Evolutionary conservation across 2,888 invertebrate genomes (phyloP).

Genomic region (Brenthis daphne): DNA sequence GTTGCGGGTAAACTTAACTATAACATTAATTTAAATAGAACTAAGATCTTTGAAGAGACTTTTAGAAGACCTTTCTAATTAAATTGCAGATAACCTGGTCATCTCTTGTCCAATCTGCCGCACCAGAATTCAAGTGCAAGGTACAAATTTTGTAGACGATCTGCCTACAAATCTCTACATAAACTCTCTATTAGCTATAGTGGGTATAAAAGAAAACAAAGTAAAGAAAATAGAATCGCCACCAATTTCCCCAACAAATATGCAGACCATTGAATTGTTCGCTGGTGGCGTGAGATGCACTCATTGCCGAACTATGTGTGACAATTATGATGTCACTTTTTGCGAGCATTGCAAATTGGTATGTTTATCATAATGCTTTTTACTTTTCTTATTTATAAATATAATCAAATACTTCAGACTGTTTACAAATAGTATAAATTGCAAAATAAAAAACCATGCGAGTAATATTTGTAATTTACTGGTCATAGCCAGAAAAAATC

Average conservation of each 20-base stretch:
- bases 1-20: constrained; percentile 53
- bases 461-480: too few relatives aligned
- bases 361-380: constrained; percentile 39
- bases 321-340: constrained; percentile 54
- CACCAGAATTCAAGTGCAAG: constrained; percentile 68
- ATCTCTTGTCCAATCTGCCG: constrained; percentile 84
- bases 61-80: neutral
- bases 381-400: neutral
- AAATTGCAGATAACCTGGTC: constrained; percentile 59
- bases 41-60: too few relatives aligned
- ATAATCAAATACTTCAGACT: neutral
- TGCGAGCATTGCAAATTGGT: constrained; percentile 85
- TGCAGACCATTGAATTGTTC: constrained; percentile 62
- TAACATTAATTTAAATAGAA: too few relatives aligned
- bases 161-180: constrained; percentile 87
- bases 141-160: constrained; percentile 74
- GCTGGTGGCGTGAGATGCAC: constrained; percentile 51
- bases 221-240: constrained; percentile 49
- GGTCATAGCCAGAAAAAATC: too few relatives aligned
- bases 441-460: too few relatives aligned
- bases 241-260: constrained; percentile 47
- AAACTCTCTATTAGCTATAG: constrained; percentile 81
- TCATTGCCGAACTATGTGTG: constrained; percentile 65
- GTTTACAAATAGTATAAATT: too few relatives aligned
- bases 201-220: constrained; percentile 55